Evolutionary conservation across 2,888 invertebrate species (phyloP).

Genomic region (Nomada hirtipes): DNA sequence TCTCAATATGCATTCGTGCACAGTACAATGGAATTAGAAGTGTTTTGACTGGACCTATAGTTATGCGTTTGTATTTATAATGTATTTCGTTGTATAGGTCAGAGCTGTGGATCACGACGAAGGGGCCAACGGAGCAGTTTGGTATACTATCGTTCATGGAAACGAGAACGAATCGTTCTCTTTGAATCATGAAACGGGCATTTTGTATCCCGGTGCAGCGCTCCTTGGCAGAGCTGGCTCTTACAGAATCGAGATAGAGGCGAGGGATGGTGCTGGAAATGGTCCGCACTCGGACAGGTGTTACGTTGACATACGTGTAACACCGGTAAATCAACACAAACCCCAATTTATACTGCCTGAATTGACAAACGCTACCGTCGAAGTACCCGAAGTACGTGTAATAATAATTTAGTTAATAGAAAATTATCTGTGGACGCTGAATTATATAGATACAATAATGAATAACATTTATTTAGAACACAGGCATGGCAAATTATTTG

Average conservation of each 20-base stretch:
- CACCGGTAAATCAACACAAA: conserved; percentile 92
- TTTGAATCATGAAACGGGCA: conserved; percentile 91
- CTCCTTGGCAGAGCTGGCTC: conserved; percentile 88
- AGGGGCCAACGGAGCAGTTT: conserved; percentile 91
- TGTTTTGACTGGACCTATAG: too few species aligned
- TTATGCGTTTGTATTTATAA: background rate
- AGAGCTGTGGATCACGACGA: conserved; percentile 93
- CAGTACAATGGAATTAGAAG: too few species aligned
- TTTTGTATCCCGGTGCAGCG: conserved; percentile 91
- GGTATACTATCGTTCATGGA: conserved; percentile 90
- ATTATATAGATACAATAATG: conserved; percentile 7
- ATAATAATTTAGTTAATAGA: conserved; percentile 1
- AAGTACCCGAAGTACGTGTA: conserved; percentile 91
- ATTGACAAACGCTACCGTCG: conserved; percentile 90
- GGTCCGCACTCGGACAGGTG: conserved; percentile 89
- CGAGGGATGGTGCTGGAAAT: conserved; percentile 90
- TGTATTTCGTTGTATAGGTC: conserved; percentile 82
- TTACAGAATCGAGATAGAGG: conserved; percentile 89
- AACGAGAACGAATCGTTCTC: conserved; percentile 90
- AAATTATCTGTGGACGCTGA: conserved; percentile 6
- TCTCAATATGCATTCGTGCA: too few species aligned
- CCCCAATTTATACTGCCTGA: conserved; percentile 93
- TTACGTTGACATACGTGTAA: conserved; percentile 90
- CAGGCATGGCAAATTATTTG: conserved; percentile 90
- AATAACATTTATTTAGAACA: conserved; percentile 85